A percentile compares a stretch with the other conserved stretches of the same genome.
These are phyloP conservation scores for Phataginus tetradactyla DNA, from an alignment of 2,797 vertebrate species.

Conservation along the genomic window DNA sequence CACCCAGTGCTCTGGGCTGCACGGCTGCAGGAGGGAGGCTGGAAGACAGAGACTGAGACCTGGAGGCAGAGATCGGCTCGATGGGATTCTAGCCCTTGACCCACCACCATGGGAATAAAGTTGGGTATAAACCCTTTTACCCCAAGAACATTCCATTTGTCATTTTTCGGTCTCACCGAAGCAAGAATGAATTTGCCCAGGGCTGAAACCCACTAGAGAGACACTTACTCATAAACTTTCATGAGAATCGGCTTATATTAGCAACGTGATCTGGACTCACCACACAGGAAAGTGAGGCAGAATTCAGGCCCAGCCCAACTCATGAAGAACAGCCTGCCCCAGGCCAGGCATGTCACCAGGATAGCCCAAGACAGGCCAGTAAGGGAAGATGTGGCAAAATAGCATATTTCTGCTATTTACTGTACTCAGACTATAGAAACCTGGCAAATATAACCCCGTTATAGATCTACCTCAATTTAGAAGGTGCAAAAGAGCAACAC, in stretches of 20 bases:
- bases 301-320: neutral
- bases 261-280: neutral
- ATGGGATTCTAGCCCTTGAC: too few species aligned
- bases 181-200: too few species aligned
- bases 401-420: neutral
- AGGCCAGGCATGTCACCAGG: neutral
- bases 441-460: fast-evolving
- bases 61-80: too few species aligned
- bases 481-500: neutral
- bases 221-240: neutral
- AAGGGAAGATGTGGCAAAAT: neutral
- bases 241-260: neutral
- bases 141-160: too few species aligned
- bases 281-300: neutral
- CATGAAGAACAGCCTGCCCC: neutral
- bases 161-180: too few species aligned
- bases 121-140: too few species aligned
- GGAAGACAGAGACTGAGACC: too few species aligned
- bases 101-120: too few species aligned
- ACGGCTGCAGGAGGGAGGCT: too few species aligned
- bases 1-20: too few species aligned
- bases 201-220: too few species aligned
- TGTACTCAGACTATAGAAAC: neutral
- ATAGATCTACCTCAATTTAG: neutral
- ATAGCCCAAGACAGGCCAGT: neutral